Conservation (phyloP, 2,797 vertebrate genomes). For the Danio choprae region DNA sequence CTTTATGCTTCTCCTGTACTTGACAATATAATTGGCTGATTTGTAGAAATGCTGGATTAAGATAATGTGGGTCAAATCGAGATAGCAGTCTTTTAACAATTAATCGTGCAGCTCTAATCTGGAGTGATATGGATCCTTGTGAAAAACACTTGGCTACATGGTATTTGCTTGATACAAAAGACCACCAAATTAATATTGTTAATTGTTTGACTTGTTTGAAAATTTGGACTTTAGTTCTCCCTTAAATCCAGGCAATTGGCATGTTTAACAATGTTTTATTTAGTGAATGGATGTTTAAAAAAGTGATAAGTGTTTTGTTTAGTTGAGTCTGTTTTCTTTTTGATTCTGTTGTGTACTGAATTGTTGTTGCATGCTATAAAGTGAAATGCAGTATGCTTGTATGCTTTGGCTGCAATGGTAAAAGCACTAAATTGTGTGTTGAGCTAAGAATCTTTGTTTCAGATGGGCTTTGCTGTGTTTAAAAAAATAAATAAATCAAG, state of each 20-base stretch:
- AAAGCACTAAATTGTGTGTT: conserved; percentile 16
- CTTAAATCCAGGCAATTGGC: not conserved
- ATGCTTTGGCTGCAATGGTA: conserved; percentile 7
- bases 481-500: conserved; percentile 22
- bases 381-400: conserved; percentile 9
- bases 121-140: not conserved
- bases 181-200: not conserved
- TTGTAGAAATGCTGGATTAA: too few species aligned
- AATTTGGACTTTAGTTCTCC: not conserved
- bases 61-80: too few species aligned
- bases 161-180: not conserved
- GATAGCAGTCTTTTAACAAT: too few species aligned
- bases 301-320: conserved; percentile 17
- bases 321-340: not conserved
- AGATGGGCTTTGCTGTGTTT: conserved; percentile 36
- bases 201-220: not conserved
- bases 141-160: not conserved
- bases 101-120: not conserved
- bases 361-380: conserved; percentile 4
- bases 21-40: too few species aligned
- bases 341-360: not conserved
- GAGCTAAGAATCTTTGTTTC: conserved; percentile 21
- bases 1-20: too few species aligned
- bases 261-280: not conserved
- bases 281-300: not conserved